Base-by-base conservation (phyloP, 2,888 invertebrate species). In the Pristionchus fissidentatus region DNA sequence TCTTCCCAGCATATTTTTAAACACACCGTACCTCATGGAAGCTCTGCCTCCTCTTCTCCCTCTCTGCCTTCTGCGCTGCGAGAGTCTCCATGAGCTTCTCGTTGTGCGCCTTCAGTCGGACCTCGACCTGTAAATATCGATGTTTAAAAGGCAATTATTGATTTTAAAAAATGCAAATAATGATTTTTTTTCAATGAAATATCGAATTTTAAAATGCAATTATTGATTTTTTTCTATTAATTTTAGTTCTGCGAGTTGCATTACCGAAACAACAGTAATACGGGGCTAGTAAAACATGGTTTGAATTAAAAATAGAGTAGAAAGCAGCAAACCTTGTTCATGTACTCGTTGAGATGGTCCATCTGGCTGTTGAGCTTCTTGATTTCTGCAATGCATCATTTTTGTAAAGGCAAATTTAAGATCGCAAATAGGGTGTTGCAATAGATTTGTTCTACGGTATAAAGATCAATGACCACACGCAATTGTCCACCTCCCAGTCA, bases 321-420 rank as follows among this genome's bases (percentile, higher is more conserved):
- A 60, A 60, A 41, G 7, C 49, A 43, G 5, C 26, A 38, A 84
- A 92, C 90, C 85, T 90, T 90, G 43, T 87, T 85, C 91, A 92
- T 91, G 87, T 92, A 92, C 70, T 92, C 91, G 83, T 92, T 92
- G 70, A 92, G 85, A 83, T 92, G 92, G 85, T 92, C 92, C 79
- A 92, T 85, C 85, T 92, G 92, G 13, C 88, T 86, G 87, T 92
- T 91, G 41, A 92, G 85, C 79, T 89, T 90, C 82, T 91, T 90
- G 85, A 92, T 92, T 83, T 92, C 92, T 92, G 83, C 13, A 92
- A 87, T 70, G n/a, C n/a, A n/a, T n/a, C n/a, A 35, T 13, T 19
- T 8, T 15, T 10, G 32, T 41, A 10, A 73, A 13, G 10, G 13
- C 38, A 46, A 41, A 78, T 8, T 19, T 49, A 7, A 78, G 32